Percentiles rank a stretch among this genome's conserved stretches.
Conservation (phyloP, 2,797 vertebrate species). For the Epinephelus awoara region DNA sequence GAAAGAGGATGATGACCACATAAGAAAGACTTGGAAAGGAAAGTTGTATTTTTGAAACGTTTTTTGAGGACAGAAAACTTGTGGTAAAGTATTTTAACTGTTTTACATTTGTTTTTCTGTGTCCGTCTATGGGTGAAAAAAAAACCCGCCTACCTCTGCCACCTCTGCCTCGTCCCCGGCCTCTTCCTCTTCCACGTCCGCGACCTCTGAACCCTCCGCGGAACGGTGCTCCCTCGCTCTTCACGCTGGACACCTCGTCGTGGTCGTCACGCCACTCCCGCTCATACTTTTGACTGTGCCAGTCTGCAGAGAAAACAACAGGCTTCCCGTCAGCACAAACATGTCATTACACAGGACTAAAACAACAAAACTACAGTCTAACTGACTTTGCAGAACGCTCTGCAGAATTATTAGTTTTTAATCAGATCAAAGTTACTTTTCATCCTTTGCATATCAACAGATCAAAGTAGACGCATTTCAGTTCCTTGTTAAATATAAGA, state of each 20-base stretch:
- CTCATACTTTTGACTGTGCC: constrained; percentile 96
- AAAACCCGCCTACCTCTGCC: constrained; percentile 71
- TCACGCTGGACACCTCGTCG: constrained; percentile 97
- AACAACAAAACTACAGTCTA: not conserved
- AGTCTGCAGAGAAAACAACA: constrained; percentile 81
- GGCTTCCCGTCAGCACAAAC: constrained; percentile 1
- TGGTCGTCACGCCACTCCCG: constrained; percentile 94
- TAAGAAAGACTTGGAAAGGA: not conserved
- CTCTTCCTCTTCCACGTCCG: constrained; percentile 92
- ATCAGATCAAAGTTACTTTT: too few species aligned
- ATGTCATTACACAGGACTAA: not conserved
- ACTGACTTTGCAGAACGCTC: not conserved
- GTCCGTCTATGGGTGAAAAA: not conserved
- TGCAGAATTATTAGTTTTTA: not conserved
- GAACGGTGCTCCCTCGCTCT: constrained; percentile 95
- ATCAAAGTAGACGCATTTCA: not conserved
- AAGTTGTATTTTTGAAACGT: not conserved
- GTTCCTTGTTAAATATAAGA: constrained; percentile 15
- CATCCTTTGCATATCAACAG: not conserved
- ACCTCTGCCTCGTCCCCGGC: constrained; percentile 93
- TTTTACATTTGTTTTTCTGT: not conserved
- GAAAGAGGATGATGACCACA: not conserved
- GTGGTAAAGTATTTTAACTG: not conserved
- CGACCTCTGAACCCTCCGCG: constrained; percentile 94
- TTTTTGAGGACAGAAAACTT: constrained; percentile 5